Evolutionary conservation across 1,140 invertebrate genomes (phyloP).

Genomic region (Homarus americanus): DNA sequence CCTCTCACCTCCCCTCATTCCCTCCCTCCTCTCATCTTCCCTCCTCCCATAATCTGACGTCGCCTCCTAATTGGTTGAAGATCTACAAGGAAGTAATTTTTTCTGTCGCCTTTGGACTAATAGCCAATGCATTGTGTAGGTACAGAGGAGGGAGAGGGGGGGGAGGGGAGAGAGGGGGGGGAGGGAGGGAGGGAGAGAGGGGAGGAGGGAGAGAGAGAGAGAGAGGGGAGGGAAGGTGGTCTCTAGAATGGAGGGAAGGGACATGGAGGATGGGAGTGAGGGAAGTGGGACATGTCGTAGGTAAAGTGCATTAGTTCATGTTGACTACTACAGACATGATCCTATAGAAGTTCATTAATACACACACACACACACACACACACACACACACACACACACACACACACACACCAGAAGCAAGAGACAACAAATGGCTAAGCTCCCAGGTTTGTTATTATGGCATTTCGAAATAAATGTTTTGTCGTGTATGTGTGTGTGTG

Average conservation of each 20-base stretch:
- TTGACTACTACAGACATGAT: no score
- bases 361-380: no score
- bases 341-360: no score
- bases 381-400: no score
- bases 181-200: neutral
- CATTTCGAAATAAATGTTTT: no score
- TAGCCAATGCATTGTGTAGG: conserved; percentile 18
- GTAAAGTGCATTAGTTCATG: no score
- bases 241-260: neutral
- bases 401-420: no score
- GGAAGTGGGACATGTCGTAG: no score
- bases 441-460: no score
- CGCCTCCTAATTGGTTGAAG: conserved; percentile 21
- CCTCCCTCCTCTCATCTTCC: neutral
- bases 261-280: neutral
- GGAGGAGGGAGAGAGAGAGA: neutral
- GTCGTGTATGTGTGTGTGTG: no score
- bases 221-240: no score
- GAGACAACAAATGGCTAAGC: no score
- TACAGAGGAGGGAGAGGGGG: neutral
- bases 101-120: conserved; percentile 9
- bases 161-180: neutral
- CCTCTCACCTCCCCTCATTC: neutral
- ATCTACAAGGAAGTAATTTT: conserved; percentile 15
- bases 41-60: conserved; percentile 19